Evolutionary conservation across 2,888 invertebrate genomes (phyloP).

Genomic region (Temnothorax rugatulus): DNA sequence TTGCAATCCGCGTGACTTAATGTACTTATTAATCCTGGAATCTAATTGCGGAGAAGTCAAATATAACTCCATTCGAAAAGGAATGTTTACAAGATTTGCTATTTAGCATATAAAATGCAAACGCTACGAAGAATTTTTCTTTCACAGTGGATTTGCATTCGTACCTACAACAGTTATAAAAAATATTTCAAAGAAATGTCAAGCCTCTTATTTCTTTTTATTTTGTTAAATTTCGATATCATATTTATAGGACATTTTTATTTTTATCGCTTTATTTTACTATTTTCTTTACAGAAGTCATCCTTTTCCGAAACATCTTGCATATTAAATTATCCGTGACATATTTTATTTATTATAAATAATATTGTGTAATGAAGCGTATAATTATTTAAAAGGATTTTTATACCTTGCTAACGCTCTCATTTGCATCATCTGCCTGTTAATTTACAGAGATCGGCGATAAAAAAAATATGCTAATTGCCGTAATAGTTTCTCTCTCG

Average conservation of each 20-base stretch:
- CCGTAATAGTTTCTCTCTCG: neutral
- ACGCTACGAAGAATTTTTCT: neutral
- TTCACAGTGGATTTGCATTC: neutral
- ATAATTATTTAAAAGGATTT: neutral
- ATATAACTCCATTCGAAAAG: neutral
- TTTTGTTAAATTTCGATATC: neutral
- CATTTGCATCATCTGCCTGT: constrained; percentile 7
- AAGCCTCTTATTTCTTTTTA: neutral
- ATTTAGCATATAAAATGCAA: constrained; percentile 14
- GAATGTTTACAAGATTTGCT: constrained; percentile 10
- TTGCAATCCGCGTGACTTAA: neutral
- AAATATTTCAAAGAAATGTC: neutral
- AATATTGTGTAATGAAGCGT: neutral
- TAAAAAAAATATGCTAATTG: constrained; percentile 32
- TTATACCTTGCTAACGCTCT: neutral
- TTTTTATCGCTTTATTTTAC: neutral
- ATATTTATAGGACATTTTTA: neutral
- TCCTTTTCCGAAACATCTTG: neutral
- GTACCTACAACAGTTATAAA: neutral
- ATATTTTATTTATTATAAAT: neutral
- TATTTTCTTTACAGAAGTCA: neutral
- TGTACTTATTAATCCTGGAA: constrained; percentile 32
- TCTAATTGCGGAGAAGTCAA: constrained; percentile 8
- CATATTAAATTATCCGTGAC: neutral
- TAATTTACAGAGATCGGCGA: constrained; percentile 19